Evolutionary conservation across 2,888 invertebrate genomes (phyloP), one percentile per base, ranked within the genome.

Genomic region (Aphodius sticticus): DNA sequence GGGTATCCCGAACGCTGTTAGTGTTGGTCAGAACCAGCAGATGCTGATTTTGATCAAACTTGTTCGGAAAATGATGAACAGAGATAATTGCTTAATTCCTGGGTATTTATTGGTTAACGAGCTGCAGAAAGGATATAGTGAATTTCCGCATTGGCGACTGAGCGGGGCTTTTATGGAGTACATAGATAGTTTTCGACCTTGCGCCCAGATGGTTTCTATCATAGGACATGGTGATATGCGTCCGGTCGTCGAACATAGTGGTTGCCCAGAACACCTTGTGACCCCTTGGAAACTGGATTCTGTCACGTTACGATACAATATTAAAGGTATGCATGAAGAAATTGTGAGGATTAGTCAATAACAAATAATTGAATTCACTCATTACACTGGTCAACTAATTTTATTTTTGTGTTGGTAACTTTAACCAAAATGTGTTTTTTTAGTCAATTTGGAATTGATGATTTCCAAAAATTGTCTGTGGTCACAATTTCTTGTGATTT

Each of bases 51-150:
- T 98, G 38, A 93, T 96, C 84, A 93, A 93, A 87, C 94, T 98
- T 0, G 93, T 98, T 81, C 93, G 95, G 83, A 95, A 96, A 85
- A 97, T 99, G 86, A 96, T 98, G 90, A 96, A 99, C 88, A 92
- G 98, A 69, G 96, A 97, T 89, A 95, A 96, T 26, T 97, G 97
- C 86, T 91, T 99, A 69, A 90, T 99, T 79, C 99, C 99, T 0
- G 97, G 97, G 6, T 99, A 99, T 89, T 96, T 99, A 85, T 95
- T 99, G 82, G 96, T 97, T 0, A 98, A 97, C 87, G 98, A 99
- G 91, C 95, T 99, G 83, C 96, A 96, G 86, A 98, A 98, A 87
- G 94, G 94, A 74, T 95, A 95, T 88, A 94, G 95, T 0, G 95
- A 96, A 83, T 94, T 95, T 93, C 96, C 97, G 75, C 98, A 99